Base-by-base conservation (phyloP, 2,888 invertebrate species). In the Graphium colonna region DNA sequence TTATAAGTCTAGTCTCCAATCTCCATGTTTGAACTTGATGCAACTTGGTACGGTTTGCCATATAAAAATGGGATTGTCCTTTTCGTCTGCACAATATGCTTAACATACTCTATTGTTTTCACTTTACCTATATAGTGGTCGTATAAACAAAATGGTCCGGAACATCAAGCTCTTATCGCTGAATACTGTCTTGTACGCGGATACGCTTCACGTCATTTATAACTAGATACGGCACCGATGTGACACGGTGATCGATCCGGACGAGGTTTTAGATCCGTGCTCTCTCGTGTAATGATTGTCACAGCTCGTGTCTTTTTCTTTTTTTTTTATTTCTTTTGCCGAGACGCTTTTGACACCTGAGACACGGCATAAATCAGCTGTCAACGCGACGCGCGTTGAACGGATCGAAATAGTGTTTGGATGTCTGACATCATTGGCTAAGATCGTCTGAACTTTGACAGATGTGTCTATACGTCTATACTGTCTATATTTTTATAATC, bases 361-460 rank as follows among this genome's bases (percentile, higher is more conserved):
- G 79, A 67, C 67, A 60, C 61, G 67, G 67, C 69, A 87, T 88
- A 82, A 86, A 86, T 87, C 86, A 85, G 80, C 75, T 87, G 85
- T 87, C 86, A 83, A 72, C 72, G 74, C 72, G 71, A 72, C 71
- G 71, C 75, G 78, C 78, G 72, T 75, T 69, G 79, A 74, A 70
- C 72, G 75, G 33, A n/a, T 10, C 12, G 36, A n/a, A n/a, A 36
- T n/a, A 12, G 36, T 69, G 68, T 71, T 79, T 77, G 78, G 79
- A 77, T 73, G 69, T 65, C 60, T 67, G 70, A 72, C 68, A 82
- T 82, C 79, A 79, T 78, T 80, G 75, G 75, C 63, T 61, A 69
- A 70, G 67, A 66, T 69, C 61, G 61, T 71, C 68, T 71, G 71
- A 72, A 73, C 70, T 73, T 71, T 70, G 76, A 75, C 74, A 73